Conservation (phyloP, 2,888 invertebrate species). For the Antitype chi region DNA sequence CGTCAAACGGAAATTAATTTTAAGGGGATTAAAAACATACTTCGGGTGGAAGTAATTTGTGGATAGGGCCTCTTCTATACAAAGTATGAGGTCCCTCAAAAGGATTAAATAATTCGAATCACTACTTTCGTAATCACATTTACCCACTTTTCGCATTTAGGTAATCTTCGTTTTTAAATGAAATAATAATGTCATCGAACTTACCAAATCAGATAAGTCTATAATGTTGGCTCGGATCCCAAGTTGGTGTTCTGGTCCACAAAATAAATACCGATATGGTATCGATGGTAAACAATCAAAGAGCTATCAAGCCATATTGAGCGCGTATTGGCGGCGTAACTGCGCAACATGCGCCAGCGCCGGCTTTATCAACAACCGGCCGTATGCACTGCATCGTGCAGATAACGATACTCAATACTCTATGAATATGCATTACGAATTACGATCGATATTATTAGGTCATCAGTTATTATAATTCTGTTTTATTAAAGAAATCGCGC, state of each 20-base stretch:
- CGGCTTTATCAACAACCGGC: slow-evolving; percentile 54
- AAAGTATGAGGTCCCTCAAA: slow-evolving; percentile 25
- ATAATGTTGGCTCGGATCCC: slow-evolving; percentile 17
- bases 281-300: slow-evolving; percentile 56
- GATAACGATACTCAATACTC: slow-evolving; percentile 57
- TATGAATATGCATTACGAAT: slow-evolving; percentile 57
- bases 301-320: slow-evolving; percentile 52
- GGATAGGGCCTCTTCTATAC: slow-evolving; percentile 36
- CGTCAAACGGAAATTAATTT: slow-evolving; percentile 47
- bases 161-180: slow-evolving; percentile 5
- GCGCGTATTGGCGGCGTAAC: slow-evolving; percentile 47
- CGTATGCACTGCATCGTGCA: slow-evolving; percentile 47
- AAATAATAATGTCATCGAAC: slow-evolving; percentile 41
- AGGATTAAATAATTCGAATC: slow-evolving; percentile 36
- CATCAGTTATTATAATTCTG: slow-evolving; percentile 39
- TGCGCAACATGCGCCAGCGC: slow-evolving; percentile 58
- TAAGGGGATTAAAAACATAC: slow-evolving; percentile 46
- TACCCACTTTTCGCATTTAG: neutral
- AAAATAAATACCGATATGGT: slow-evolving; percentile 55
- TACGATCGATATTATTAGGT: slow-evolving; percentile 54
- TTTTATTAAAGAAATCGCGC: slow-evolving; percentile 28
- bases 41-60: slow-evolving; percentile 53
- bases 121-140: slow-evolving; percentile 11
- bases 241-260: slow-evolving; percentile 39
- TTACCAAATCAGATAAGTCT: slow-evolving; percentile 35